These are phyloP conservation scores for Actinostola sp. DNA, from an alignment of 92 coral and sea anemone genomes.

Conservation along the genomic window DNA sequence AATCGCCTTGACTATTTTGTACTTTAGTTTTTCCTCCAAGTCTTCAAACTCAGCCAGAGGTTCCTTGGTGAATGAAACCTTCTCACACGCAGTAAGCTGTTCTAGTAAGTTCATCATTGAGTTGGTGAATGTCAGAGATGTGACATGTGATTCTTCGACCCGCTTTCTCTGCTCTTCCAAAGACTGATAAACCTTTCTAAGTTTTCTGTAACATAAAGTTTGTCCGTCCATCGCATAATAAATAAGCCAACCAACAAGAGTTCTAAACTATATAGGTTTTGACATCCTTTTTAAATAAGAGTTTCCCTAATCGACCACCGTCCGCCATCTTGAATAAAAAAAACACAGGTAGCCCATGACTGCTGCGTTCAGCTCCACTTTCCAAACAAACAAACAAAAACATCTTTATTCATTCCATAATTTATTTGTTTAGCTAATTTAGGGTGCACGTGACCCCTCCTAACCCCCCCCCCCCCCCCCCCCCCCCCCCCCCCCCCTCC, in stretches of 20 bases:
- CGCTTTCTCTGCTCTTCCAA: constrained; percentile 42
- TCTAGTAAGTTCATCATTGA: constrained; percentile 59
- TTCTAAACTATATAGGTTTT: too few species aligned
- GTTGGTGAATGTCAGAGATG: constrained; percentile 39
- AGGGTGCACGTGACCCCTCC: too few species aligned
- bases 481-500: too few species aligned
- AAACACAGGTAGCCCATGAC: constrained; percentile 8
- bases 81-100: constrained; percentile 71
- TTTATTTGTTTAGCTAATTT: too few species aligned
- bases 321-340: constrained; percentile 17
- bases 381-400: too few species aligned
- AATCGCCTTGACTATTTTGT: constrained; percentile 58
- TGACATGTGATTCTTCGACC: constrained; percentile 51
- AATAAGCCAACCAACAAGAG: too few species aligned
- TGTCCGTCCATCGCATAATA: constrained; percentile 34
- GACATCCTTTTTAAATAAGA: too few species aligned
- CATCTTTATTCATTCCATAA: too few species aligned
- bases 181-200: constrained; percentile 58
- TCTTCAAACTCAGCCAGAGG: constrained; percentile 60
- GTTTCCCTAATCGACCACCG: background rate
- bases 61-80: constrained; percentile 48
- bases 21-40: constrained; percentile 60
- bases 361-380: too few species aligned
- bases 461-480: too few species aligned
- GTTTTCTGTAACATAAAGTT: constrained; percentile 55